Evolutionary conservation across 2,888 invertebrate species (phyloP), one percentile per base, ranked within the genome.

Genomic region (Andrena praecox): DNA sequence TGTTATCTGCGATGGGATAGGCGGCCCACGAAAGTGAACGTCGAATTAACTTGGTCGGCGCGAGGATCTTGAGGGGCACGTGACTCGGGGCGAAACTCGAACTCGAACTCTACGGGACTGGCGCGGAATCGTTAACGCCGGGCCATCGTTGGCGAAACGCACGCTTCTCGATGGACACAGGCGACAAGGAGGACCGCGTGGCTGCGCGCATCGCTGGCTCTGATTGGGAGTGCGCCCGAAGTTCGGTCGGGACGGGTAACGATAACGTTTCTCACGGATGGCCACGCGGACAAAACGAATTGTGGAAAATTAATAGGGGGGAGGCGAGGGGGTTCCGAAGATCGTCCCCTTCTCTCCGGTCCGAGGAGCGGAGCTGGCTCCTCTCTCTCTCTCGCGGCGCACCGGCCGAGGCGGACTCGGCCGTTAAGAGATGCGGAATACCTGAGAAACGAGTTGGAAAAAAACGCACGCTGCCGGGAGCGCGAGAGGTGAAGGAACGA

Each of bases 401-500:
- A 83, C 82, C 29, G 60, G 82, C 82, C 79, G 16, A 42, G 42
- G 42, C 42, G 79, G 72, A 81, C 71, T 85, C 82, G 88, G 90
- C 89, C 88, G 89, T 91, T 90, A 89, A 91, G 90, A 88, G 86
- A 84, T 89, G 88, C 85, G 88, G 90, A 91, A 91, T 92, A 91
- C 91, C 91, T 91, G 91, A 90, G 90, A 90, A 91, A 91, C 91
- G 87, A 88, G 90, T 91, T 90, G 90, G 87, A 88, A 85, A 90
- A 90, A 91, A 90, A 90, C 89, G 85, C 80, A 84, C 90, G 76
- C 89, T 85, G 74, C 73, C 85, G 82, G 78, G 86, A 77, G 87
- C 89, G 89, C 89, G 89, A 91, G 89, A 91, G 92, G 91, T 91
- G 92, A 92, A 92, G 91, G 90, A 92, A 92, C 92, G 91, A 91